Evolutionary conservation across 2,113 vertebrate species (phyloP).

Genomic region (Solenodon paradoxus): DNA sequence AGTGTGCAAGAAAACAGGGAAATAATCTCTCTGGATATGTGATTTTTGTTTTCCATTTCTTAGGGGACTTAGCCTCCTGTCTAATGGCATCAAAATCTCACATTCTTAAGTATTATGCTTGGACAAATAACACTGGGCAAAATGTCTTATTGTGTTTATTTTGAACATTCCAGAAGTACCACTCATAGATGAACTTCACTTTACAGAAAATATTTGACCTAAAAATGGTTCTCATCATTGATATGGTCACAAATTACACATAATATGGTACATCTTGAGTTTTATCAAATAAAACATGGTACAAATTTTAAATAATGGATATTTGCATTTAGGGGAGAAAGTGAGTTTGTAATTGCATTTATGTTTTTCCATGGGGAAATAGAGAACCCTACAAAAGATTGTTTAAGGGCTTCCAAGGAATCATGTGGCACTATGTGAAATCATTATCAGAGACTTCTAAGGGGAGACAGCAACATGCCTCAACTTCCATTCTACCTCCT

Average conservation of each 20-base stretch:
- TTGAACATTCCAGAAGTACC: not conserved
- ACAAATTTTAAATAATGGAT: not conserved
- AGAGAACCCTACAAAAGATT: not conserved
- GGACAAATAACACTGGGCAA: not conserved
- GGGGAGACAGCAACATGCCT: not conserved
- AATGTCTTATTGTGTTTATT: not conserved
- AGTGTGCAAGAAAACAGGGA: not conserved
- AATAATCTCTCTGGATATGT: not conserved
- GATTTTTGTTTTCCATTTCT: conserved; percentile 9
- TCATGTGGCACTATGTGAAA: not conserved
- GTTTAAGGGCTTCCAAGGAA: not conserved
- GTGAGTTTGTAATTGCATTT: not conserved
- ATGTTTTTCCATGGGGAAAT: not conserved
- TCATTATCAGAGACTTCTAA: not conserved
- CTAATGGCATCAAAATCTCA: conserved; percentile 17
- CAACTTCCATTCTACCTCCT: not conserved
- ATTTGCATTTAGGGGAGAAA: not conserved
- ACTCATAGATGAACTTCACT: conserved; percentile 7
- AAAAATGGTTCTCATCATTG: not conserved
- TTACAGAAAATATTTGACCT: not conserved
- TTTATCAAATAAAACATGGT: not conserved
- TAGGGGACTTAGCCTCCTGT: not conserved
- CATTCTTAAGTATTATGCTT: not conserved
- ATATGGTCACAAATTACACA: not conserved
- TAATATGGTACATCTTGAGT: not conserved